Base-by-base conservation (phyloP, 2,113 vertebrate genomes). In the Colossoma macropomum region DNA sequence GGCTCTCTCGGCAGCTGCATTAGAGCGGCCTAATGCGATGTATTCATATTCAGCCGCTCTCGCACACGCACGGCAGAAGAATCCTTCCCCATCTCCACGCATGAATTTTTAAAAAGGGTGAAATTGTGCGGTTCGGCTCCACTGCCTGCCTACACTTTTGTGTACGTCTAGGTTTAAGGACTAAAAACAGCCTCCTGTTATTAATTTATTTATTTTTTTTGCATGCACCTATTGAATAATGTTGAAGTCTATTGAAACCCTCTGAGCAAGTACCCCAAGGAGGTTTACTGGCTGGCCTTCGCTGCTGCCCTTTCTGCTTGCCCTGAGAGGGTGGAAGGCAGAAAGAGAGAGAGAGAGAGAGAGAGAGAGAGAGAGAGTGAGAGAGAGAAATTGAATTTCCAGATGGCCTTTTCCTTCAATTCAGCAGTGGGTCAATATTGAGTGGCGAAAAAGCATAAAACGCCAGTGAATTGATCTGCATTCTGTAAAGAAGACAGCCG, bases 341-440 rank as follows among this genome's bases (percentile, higher is more conserved):
- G 32, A 34, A 19, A 38, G 19, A 27, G 71, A 72, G 34, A 75
- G 38, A 21, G 41, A 48, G 79, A 32, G 38, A 82, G 79, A 65
- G 41, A 59, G 50, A 73, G 59, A 3, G 23, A 52, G 50, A 79
- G 41, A 74, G 15, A 76, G 82, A 34, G 15, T 48, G 45, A 73
- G 4, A 82, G 80, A 68, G 16, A 75, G 59, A 77, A 71, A 83
- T 70, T 87, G 60, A 65, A 78, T 86, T 86, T 84, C 45, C 60
- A 80, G 83, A 71, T 80, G 82, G 32, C 50, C 60, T 75, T 68
- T 75, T 75, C 71, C 76, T 80, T 74, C 66, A 79, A 41, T 50
- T 79, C 72, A 75, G 71, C 71, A 41, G 27, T 28, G 59, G 81
- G 56, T 87, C 77, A 65, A 84, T 84, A 82, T 79, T 62, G 77